Conservation (phyloP, 2,113 vertebrate species). For the Charadrius vociferus region DNA sequence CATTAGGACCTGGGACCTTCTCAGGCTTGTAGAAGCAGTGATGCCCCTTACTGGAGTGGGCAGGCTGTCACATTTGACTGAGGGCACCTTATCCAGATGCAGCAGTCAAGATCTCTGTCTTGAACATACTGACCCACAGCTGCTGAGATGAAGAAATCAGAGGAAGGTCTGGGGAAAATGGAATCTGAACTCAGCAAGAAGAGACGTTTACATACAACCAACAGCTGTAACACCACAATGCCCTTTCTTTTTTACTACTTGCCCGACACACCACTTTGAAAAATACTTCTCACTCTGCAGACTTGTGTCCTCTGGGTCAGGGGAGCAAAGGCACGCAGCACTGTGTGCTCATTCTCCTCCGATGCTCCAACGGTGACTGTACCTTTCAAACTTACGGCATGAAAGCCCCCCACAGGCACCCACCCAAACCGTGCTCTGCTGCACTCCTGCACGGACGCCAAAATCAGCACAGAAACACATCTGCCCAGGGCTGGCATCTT, state of each 20-base stretch:
- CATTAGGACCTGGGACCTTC: not conserved
- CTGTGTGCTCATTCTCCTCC: not conserved
- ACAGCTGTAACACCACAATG: not conserved
- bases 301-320: not conserved
- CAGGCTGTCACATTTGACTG: not conserved
- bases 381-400: not conserved
- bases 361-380: not conserved
- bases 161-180: not conserved
- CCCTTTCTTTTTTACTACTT: not conserved
- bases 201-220: not conserved
- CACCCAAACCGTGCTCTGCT: not conserved
- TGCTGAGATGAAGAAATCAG: not conserved
- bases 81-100: not conserved
- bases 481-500: not conserved
- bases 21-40: not conserved
- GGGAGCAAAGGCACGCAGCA: not conserved
- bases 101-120: not conserved
- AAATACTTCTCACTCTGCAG: not conserved
- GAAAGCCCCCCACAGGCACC: not conserved
- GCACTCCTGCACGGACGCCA: accelerated
- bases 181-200: not conserved
- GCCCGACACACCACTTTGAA: not conserved
- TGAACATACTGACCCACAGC: not conserved
- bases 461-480: not conserved
- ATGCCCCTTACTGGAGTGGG: not conserved